Conservation (phyloP, 2,888 invertebrate genomes). For the Phaedon cochleariae region DNA sequence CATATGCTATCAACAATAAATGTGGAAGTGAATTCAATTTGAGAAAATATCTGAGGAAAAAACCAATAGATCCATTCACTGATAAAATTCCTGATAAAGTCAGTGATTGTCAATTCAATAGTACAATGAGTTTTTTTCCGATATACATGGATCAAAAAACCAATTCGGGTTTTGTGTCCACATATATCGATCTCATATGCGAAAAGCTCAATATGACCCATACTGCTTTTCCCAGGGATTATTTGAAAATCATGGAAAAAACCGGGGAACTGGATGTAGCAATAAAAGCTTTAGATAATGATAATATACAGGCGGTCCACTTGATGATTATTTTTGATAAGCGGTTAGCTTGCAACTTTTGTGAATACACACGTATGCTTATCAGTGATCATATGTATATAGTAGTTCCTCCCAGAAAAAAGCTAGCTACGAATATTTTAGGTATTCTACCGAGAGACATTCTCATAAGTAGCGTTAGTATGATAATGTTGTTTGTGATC, state of each 20-base stretch:
- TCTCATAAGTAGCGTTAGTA: background rate
- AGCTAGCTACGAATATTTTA: background rate
- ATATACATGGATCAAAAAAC: background rate
- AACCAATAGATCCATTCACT: background rate
- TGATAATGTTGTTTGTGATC: background rate
- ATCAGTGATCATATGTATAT: background rate
- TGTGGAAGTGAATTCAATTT: background rate
- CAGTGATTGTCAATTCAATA: background rate
- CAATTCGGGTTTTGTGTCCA: background rate
- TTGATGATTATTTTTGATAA: background rate
- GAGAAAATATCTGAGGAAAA: background rate
- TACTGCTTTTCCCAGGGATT: background rate
- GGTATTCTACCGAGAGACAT: background rate
- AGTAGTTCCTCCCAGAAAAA: background rate
- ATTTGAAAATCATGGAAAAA: background rate
- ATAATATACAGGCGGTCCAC: background rate
- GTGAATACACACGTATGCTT: background rate
- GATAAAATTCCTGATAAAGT: background rate
- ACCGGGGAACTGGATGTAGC: too few species aligned
- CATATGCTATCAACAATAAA: conserved; percentile 4
- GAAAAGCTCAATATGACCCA: background rate
- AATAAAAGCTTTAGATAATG: background rate
- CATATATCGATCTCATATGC: background rate
- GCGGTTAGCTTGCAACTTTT: background rate
- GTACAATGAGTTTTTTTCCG: background rate